phyloP scores from a whole-genome alignment of 2,797 vertebrate genomes.

The Peromyscus attwateri region DNA sequence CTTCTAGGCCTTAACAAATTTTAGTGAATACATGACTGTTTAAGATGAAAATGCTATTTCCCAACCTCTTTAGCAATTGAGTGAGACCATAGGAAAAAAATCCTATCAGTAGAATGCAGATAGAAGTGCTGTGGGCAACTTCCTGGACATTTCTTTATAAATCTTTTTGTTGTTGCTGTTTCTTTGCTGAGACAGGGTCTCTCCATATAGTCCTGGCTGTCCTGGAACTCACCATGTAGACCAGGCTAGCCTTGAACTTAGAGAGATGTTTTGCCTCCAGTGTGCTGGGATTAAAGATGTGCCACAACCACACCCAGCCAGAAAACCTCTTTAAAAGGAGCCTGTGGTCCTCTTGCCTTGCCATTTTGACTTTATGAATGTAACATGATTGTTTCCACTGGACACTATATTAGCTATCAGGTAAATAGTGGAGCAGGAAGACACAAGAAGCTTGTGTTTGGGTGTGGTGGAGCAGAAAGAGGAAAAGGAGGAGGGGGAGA shows the following conservation, averaged over 20 bases:
- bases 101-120: background rate
- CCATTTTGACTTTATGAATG: background rate
- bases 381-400: background rate
- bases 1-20: background rate
- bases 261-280: background rate
- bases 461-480: background rate
- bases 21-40: background rate
- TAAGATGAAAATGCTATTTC: background rate
- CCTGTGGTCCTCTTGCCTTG: background rate
- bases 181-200: background rate
- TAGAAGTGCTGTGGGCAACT: background rate
- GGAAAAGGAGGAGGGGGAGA: background rate
- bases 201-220: too few species aligned
- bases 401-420: background rate
- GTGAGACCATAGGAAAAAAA: background rate
- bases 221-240: background rate
- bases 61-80: background rate
- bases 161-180: background rate
- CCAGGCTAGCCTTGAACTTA: background rate
- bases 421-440: background rate
- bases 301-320: background rate
- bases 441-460: background rate
- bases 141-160: background rate
- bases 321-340: background rate
- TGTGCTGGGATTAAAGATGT: background rate